Conservation (phyloP, 2,888 invertebrate species). For the Saturnia japonica region DNA sequence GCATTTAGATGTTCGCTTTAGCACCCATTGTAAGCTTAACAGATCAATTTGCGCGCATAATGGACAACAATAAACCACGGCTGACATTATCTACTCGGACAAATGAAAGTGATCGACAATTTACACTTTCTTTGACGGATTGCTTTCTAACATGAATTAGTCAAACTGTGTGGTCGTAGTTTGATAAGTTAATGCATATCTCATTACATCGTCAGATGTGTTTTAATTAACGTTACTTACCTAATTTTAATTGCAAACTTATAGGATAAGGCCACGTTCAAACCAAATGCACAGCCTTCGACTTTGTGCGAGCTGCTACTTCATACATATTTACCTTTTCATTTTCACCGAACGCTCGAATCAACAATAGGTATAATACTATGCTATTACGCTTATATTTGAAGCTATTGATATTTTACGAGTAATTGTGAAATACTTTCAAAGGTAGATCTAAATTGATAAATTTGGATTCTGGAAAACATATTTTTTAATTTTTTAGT, state of each 20-base stretch:
- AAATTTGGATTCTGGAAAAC: no score
- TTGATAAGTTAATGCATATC: slow-evolving; percentile 17
- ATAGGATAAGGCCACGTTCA: background rate
- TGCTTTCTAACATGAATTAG: slow-evolving; percentile 65
- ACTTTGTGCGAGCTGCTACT: no score
- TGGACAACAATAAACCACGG: slow-evolving; percentile 38
- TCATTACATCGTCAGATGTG: background rate
- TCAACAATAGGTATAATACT: no score
- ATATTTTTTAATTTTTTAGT: no score
- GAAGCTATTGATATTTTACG: no score
- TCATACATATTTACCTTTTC: no score
- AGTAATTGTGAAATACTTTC: no score
- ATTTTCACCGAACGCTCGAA: no score
- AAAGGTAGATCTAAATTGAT: no score
- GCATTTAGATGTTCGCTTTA: slow-evolving; percentile 11
- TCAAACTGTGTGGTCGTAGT: slow-evolving; percentile 42
- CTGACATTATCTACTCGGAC: slow-evolving; percentile 40
- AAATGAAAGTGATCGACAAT: slow-evolving; percentile 60
- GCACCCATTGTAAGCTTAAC: slow-evolving; percentile 32
- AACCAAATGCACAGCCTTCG: no score
- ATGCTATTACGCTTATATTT: no score
- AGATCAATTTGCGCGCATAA: slow-evolving; percentile 39
- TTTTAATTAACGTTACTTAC: background rate
- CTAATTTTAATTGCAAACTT: background rate
- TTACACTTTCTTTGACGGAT: slow-evolving; percentile 67